Conservation (phyloP, 2,888 invertebrate genomes). For the Rhaphigaster nebulosa region DNA sequence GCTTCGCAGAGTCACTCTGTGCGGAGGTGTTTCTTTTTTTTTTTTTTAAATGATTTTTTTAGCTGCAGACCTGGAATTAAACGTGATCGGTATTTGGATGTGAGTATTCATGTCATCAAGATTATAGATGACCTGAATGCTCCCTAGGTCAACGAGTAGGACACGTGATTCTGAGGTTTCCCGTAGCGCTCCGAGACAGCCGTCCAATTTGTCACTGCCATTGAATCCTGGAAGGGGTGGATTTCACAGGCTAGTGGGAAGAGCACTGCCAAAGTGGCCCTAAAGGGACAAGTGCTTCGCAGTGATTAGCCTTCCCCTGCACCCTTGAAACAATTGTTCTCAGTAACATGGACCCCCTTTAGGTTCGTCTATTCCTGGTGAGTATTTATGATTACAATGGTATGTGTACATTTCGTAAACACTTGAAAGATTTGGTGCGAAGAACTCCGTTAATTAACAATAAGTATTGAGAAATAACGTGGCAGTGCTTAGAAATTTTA, state of each 20-base stretch:
- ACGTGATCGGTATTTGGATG: not conserved
- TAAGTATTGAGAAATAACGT: no score
- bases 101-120: not conserved
- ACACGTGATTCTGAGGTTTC: not conserved
- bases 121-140: not conserved
- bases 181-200: not conserved
- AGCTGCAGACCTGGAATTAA: no score
- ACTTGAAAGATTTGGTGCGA: no score
- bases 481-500: no score
- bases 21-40: no score
- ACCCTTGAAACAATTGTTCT: not conserved
- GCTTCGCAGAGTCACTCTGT: no score
- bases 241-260: not conserved
- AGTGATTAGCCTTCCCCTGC: not conserved
- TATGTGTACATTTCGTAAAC: no score
- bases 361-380: not conserved
- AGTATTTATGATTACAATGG: not conserved
- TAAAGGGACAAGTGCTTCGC: not conserved
- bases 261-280: not conserved
- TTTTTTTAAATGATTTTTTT: no score
- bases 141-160: not conserved
- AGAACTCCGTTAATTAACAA: no score
- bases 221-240: slow-evolving; percentile 1
- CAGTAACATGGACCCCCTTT: not conserved
- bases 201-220: slow-evolving; percentile 21